Evolutionary conservation across 2,113 vertebrate species (phyloP).

Genomic region (Bujurquina vittata): DNA sequence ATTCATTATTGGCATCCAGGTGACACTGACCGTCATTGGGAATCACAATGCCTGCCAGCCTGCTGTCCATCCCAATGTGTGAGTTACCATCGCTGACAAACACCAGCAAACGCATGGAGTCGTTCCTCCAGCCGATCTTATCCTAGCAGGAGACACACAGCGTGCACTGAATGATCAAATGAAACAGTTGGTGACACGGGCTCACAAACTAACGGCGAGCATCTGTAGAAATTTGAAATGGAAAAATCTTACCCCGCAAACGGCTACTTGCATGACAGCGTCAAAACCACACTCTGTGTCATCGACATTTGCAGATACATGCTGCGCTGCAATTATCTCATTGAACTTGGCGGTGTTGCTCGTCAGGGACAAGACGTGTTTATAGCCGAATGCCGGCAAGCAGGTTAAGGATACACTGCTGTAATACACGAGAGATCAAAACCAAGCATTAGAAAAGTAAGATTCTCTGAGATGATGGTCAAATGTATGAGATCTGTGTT

Average conservation of each 20-base stretch:
- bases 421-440: constrained; percentile 29
- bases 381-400: constrained; percentile 92
- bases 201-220: not conserved
- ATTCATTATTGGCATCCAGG: constrained; percentile 92
- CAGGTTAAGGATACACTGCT: constrained; percentile 81
- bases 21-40: constrained; percentile 97
- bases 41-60: constrained; percentile 94
- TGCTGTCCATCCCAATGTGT: constrained; percentile 99
- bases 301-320: constrained; percentile 92
- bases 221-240: not conserved
- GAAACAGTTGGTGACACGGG: not conserved
- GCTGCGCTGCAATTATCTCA: constrained; percentile 87
- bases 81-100: constrained; percentile 97
- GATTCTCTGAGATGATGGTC: not conserved
- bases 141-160: constrained; percentile 81
- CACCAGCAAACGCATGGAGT: constrained; percentile 94
- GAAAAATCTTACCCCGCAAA: constrained; percentile 89
- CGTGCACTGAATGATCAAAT: not conserved
- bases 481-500: not conserved
- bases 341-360: constrained; percentile 90
- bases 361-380: constrained; percentile 91
- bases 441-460: not conserved
- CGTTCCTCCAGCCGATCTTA: constrained; percentile 97
- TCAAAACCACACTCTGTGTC: constrained; percentile 94
- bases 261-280: constrained; percentile 95